These are phyloP conservation scores for Dryobota labecula DNA, from an alignment of 2,888 invertebrate genomes.

Conservation along the genomic window DNA sequence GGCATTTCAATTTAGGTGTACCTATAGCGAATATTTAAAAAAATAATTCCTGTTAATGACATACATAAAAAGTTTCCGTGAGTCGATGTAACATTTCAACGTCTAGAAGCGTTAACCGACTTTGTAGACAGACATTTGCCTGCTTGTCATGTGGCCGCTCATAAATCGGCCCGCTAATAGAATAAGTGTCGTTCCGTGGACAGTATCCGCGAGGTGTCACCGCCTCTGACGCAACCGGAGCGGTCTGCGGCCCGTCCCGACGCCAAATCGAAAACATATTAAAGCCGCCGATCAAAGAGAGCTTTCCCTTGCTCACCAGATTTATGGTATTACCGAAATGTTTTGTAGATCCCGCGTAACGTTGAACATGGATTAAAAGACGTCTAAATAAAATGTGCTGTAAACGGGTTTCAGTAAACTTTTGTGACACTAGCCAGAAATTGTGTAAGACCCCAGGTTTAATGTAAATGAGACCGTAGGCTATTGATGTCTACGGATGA, in stretches of 20 bases:
- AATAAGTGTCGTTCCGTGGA: slow-evolving; percentile 79
- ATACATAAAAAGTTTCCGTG: slow-evolving; percentile 46
- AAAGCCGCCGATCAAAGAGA: slow-evolving; percentile 88
- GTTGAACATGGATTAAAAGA: slow-evolving; percentile 60
- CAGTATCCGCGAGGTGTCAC: slow-evolving; percentile 81
- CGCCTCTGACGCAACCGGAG: slow-evolving; percentile 80
- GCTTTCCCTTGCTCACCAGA: slow-evolving; percentile 76
- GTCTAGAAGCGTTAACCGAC: slow-evolving; percentile 72
- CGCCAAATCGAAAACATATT: slow-evolving; percentile 87
- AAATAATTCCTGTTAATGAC: slow-evolving; percentile 46
- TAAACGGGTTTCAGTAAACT: slow-evolving; percentile 30
- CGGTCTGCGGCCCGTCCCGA: slow-evolving; percentile 82
- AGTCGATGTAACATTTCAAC: slow-evolving; percentile 69
- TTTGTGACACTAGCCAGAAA: slow-evolving; percentile 40
- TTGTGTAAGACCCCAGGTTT: slow-evolving; percentile 18
- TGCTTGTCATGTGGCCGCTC: slow-evolving; percentile 73
- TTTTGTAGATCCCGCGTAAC: slow-evolving; percentile 61
- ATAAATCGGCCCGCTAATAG: slow-evolving; percentile 81
- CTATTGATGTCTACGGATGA: not conserved
- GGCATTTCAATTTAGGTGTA: slow-evolving; percentile 71
- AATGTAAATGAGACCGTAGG: slow-evolving; percentile 7
- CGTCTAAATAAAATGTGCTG: slow-evolving; percentile 51
- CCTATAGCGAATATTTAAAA: slow-evolving; percentile 48
- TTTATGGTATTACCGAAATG: slow-evolving; percentile 75
- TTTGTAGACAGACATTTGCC: slow-evolving; percentile 76